Evolutionary conservation across 2,113 vertebrate genomes (phyloP).

Genomic region (Gasterosteus aculeatus): DNA sequence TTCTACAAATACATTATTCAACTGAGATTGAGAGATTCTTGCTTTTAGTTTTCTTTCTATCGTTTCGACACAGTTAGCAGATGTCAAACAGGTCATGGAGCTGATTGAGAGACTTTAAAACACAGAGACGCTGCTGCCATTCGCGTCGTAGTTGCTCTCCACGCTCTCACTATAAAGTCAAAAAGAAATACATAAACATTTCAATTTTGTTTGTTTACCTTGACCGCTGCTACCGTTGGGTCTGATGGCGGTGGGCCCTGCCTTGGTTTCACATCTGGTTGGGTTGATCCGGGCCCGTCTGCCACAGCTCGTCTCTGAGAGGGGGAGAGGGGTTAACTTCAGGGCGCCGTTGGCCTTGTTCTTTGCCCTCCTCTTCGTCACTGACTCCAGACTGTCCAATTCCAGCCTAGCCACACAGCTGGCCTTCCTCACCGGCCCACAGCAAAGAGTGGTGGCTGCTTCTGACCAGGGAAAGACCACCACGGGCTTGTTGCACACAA

Average conservation of each 20-base stretch:
- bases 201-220: background rate
- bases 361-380: background rate
- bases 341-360: conserved; percentile 39
- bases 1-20: too few relatives aligned
- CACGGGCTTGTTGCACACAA: too few relatives aligned
- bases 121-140: too few relatives aligned
- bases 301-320: too few relatives aligned
- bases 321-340: background rate
- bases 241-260: background rate
- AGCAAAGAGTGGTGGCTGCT: background rate
- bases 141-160: too few relatives aligned
- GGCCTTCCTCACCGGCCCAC: background rate
- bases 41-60: too few relatives aligned
- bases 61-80: too few relatives aligned
- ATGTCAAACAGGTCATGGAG: too few relatives aligned
- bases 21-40: too few relatives aligned
- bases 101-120: too few relatives aligned
- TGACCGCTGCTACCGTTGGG: background rate
- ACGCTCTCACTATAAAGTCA: too few relatives aligned
- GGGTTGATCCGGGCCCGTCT: background rate
- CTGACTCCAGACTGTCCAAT: conserved; percentile 5
- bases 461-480: background rate
- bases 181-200: too few relatives aligned
- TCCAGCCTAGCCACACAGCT: background rate
- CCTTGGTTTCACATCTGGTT: background rate